Evolutionary conservation across 2,113 vertebrate genomes (phyloP).

Genomic region (Etheostoma spectabile): DNA sequence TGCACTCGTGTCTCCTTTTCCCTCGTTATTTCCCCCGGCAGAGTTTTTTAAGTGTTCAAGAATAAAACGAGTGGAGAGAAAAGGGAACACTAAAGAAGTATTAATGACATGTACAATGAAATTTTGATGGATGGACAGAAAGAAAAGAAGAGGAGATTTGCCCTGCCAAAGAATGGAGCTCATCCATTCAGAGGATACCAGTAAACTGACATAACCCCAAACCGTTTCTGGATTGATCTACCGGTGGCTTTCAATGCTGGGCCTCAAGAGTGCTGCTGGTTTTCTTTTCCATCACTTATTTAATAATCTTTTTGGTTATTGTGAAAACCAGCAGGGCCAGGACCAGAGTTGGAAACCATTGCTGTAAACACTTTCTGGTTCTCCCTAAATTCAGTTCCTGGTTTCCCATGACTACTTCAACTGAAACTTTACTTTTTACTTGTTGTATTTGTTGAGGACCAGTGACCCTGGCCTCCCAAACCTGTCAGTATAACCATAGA

Average conservation of each 20-base stretch:
- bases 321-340: slow-evolving; percentile 55
- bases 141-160: slow-evolving; percentile 90
- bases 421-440: slow-evolving; percentile 19
- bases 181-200: slow-evolving; percentile 94
- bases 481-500: slow-evolving; percentile 44
- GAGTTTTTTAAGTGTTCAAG: slow-evolving; percentile 78
- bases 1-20: slow-evolving; percentile 66
- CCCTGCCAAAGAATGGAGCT: slow-evolving; percentile 96
- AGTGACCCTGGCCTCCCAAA: slow-evolving; percentile 47
- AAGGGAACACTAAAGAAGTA: slow-evolving; percentile 62
- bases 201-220: slow-evolving; percentile 80
- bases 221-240: slow-evolving; percentile 44
- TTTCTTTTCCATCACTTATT: slow-evolving; percentile 30
- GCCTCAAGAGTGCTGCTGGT: slow-evolving; percentile 50
- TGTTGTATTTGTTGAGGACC: slow-evolving; percentile 47
- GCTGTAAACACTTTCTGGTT: slow-evolving; percentile 51
- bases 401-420: slow-evolving; percentile 47
- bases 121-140: slow-evolving; percentile 65
- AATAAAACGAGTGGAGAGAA: slow-evolving; percentile 53
- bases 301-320: slow-evolving; percentile 10
- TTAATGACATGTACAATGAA: slow-evolving; percentile 64
- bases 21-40: slow-evolving; percentile 57
- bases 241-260: slow-evolving; percentile 62
- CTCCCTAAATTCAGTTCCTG: slow-evolving; percentile 56
- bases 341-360: slow-evolving; percentile 50